These are phyloP conservation scores for Cromileptes altivelis DNA, from an alignment of 2,113 vertebrate genomes.

Conservation along the genomic window DNA sequence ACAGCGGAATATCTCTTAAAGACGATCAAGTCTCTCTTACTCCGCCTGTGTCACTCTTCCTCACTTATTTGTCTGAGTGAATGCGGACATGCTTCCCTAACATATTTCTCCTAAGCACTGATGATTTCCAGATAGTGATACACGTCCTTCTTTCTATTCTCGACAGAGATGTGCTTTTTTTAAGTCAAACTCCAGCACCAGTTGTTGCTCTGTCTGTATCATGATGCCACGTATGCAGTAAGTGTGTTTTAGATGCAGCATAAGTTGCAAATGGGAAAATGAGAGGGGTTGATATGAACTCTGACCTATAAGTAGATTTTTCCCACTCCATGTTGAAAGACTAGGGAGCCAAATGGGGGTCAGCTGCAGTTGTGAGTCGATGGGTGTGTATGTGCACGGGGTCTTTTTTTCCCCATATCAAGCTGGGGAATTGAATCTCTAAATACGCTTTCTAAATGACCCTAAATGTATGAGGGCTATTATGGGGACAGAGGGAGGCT, in stretches of 20 bases:
- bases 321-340: constrained; percentile 62
- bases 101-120: neutral
- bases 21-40: constrained; percentile 49
- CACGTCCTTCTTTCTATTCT: neutral
- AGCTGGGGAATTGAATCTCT: constrained; percentile 78
- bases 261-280: constrained; percentile 54
- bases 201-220: constrained; percentile 7
- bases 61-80: constrained; percentile 41
- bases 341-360: constrained; percentile 61
- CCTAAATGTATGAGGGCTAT: constrained; percentile 91
- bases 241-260: constrained; percentile 3
- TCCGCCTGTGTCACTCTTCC: constrained; percentile 28
- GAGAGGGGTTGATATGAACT: constrained; percentile 62
- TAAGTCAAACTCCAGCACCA: neutral
- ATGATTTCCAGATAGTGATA: neutral
- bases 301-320: constrained; percentile 72
- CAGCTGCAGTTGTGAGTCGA: constrained; percentile 56
- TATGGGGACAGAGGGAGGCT: constrained; percentile 86
- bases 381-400: constrained; percentile 34
- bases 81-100: constrained; percentile 12
- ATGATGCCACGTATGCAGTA: constrained; percentile 2
- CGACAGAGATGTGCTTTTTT: constrained; percentile 16
- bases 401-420: constrained; percentile 54
- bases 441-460: constrained; percentile 80
- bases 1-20: constrained; percentile 61